A percentile compares a stretch with the other conserved stretches of the same genome.
These are phyloP conservation scores for Pyrgus malvae DNA, from an alignment of 2,888 invertebrate genomes.

Conservation along the genomic window DNA sequence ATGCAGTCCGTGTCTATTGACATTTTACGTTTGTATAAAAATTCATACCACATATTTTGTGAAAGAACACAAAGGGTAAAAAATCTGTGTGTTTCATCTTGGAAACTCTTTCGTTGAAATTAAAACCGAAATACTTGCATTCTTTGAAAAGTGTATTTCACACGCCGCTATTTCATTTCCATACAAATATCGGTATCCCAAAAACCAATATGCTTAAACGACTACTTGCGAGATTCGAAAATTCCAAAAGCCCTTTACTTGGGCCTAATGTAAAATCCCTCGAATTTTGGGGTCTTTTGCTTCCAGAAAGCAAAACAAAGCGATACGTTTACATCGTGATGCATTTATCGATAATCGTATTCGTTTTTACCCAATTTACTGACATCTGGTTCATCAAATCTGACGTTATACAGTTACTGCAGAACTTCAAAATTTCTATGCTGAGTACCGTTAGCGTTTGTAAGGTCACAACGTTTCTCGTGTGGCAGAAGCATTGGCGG, in stretches of 20 bases:
- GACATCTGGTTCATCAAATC: conserved; percentile 61
- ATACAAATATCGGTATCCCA: conserved; percentile 6
- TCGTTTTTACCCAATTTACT: conserved; percentile 53
- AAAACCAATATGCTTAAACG: conserved; percentile 17
- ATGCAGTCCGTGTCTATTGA: too few relatives aligned
- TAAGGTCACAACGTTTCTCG: conserved; percentile 55
- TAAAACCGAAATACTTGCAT: conserved; percentile 14
- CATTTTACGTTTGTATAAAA: too few relatives aligned
- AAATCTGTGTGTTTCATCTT: not conserved
- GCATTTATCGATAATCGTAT: conserved; percentile 51
- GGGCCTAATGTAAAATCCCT: conserved; percentile 61
- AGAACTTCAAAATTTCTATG: conserved; percentile 64
- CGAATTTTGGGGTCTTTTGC: conserved; percentile 60
- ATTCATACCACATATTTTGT: not conserved
- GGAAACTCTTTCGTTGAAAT: not conserved
- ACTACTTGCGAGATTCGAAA: conserved; percentile 54
- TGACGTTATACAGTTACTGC: conserved; percentile 52
- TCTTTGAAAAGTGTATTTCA: conserved; percentile 4
- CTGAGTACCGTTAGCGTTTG: conserved; percentile 54
- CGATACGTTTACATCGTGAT: conserved; percentile 49
- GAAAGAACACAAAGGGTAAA: not conserved
- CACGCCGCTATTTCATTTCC: conserved; percentile 14
- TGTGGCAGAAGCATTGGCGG: conserved; percentile 58
- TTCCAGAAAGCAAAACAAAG: conserved; percentile 46
- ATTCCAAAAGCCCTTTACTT: conserved; percentile 53